Evolutionary conservation across 2,113 vertebrate genomes (phyloP).

Genomic region (Ranitomeya imitator): DNA sequence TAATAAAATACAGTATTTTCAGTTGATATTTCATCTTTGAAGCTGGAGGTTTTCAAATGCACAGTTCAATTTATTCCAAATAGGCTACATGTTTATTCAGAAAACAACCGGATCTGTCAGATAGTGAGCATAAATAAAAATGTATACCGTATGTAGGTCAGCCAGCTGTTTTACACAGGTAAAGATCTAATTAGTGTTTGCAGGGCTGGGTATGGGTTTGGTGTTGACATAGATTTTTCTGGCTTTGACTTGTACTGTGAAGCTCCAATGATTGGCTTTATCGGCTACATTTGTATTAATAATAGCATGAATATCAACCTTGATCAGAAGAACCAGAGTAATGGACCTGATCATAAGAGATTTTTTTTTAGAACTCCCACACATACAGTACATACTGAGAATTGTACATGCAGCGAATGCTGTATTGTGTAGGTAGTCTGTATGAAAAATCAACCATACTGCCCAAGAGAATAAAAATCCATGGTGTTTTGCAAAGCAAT

Average conservation of each 20-base stretch:
- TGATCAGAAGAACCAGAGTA: not conserved
- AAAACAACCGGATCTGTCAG: not conserved
- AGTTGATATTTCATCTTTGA: too few relatives aligned
- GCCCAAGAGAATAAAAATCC: not conserved
- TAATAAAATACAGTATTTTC: too few relatives aligned
- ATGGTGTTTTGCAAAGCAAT: not conserved
- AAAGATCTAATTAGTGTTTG: not conserved
- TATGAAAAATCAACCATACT: not conserved
- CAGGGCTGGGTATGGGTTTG: not conserved
- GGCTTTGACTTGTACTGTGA: not conserved
- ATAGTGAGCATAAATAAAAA: not conserved
- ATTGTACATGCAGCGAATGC: not conserved
- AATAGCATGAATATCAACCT: slow-evolving; percentile 1
- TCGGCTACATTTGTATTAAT: not conserved
- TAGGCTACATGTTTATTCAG: not conserved
- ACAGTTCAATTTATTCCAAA: not conserved
- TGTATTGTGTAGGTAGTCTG: not conserved
- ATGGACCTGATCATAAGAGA: not conserved
- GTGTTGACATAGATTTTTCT: not conserved
- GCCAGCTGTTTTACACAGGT: not conserved
- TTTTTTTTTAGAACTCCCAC: not conserved
- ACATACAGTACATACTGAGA: not conserved
- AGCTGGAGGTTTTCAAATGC: not conserved
- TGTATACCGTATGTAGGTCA: not conserved
- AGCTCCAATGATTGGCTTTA: not conserved